Percentiles rank a stretch among this genome's conserved stretches.
These are phyloP conservation scores for Aphodius granarius DNA, from an alignment of 2,888 invertebrate genomes.

Conservation along the genomic window DNA sequence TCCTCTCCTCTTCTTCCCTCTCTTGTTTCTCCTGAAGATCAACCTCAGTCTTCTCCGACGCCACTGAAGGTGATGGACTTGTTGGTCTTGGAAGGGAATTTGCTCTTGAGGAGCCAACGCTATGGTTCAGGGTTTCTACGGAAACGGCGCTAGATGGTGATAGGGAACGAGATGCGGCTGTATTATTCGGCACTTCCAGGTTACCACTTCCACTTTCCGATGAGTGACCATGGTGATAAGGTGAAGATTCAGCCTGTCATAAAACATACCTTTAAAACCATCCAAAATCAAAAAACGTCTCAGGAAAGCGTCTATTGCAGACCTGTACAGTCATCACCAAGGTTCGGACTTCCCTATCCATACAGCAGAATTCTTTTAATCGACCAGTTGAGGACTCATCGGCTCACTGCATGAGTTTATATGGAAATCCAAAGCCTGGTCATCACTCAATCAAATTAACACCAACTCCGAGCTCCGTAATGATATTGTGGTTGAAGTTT, in stretches of 20 bases:
- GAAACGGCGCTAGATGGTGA: constrained; percentile 64
- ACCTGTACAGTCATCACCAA: no score
- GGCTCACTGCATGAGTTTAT: no score
- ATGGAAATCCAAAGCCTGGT: no score
- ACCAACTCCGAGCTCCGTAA: no score
- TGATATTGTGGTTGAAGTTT: no score
- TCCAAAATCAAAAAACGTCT: no score
- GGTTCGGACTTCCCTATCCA: no score
- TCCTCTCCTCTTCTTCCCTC: constrained; percentile 94
- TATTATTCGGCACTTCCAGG: constrained; percentile 54
- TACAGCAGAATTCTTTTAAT: no score
- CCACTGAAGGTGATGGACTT: constrained; percentile 90
- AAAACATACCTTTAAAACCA: constrained; percentile 15
- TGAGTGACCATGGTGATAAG: constrained; percentile 50
- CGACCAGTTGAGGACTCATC: no score
- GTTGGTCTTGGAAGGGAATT: constrained; percentile 76
- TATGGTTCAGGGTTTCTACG: constrained; percentile 63
- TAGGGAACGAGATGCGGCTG: constrained; percentile 55
- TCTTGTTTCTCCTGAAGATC: constrained; percentile 92
- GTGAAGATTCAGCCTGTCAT: constrained; percentile 50
- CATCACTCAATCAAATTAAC: no score
- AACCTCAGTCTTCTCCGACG: constrained; percentile 84
- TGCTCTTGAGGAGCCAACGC: constrained; percentile 62
- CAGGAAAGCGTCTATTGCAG: no score
- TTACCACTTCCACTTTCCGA: constrained; percentile 49